Base-by-base conservation (phyloP, 2,797 vertebrate species). In the Enteromius thamalakanensis region DNA sequence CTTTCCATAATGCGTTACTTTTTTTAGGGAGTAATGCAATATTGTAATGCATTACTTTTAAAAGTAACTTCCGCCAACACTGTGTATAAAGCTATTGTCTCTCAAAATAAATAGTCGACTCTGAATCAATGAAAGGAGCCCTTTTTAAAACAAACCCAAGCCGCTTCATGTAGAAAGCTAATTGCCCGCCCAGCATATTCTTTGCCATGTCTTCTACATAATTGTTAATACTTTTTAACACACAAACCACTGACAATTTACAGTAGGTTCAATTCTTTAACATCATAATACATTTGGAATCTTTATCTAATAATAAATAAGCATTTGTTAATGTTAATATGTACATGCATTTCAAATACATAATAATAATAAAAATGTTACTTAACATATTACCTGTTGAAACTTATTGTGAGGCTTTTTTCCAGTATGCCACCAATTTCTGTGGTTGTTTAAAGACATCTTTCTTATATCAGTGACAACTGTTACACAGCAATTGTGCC, bases 401-500 rank as follows among this genome's bases (percentile, higher is more conserved):
- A 21, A 5, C 26, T 32, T 72, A 75, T n/a, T 75, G 49, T n/a
- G 7, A 37, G n/a, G 6, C 12, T 6, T 23, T 6, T 23, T 23
- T 11, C 21, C 32, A 1, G 32, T 75, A 74, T 21, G 19, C 29
- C 7, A 8, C 51, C 51, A 40, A 69, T 32, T 8, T 6, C 60
- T 32, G 51, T 6, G 37, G 19, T 17, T 17, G 53, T 67, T 53
- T 65, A 75, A 53, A 67, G 60, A 21, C 15, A 32, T 45, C 62
- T 76, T 76, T 76, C 15, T 76, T 68, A 55, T 68, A 82, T 82
- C 72, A 47, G 37, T 76, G 81, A 76, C 72, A 82, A 69, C 47
- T 76, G 64, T 68, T 82, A 76, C 1, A 26, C 49, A 32, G 45
- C 64, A 75, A 42, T 40, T 80, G 82, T 86, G 85, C 85, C 70